Evolutionary conservation across 2,113 vertebrate species (phyloP).

Genomic region (Microcebus ravelobensis): DNA sequence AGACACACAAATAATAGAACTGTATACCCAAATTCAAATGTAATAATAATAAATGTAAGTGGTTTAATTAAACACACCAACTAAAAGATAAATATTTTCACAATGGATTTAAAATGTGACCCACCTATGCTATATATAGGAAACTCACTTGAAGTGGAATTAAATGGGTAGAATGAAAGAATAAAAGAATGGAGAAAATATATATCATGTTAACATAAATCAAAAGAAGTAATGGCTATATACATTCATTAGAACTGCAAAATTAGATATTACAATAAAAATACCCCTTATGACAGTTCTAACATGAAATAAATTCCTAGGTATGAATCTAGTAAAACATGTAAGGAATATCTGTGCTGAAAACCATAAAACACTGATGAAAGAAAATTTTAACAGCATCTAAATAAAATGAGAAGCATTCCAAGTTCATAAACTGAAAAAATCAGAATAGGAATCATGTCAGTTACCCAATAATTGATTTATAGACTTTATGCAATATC

Average conservation of each 20-base stretch:
- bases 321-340: background rate
- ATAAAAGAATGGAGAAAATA: background rate
- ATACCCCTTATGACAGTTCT: background rate
- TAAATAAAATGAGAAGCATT: background rate
- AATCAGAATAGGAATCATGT: background rate
- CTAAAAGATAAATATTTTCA: background rate
- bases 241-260: background rate
- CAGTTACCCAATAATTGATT: background rate
- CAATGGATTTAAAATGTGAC: background rate
- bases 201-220: background rate
- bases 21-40: background rate
- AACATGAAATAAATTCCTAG: background rate
- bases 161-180: background rate
- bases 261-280: background rate
- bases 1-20: background rate
- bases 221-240: background rate
- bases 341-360: background rate
- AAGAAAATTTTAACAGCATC: background rate
- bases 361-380: background rate
- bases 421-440: background rate
- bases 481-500: background rate
- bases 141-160: background rate
- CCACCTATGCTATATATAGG: background rate
- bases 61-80: background rate
- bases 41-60: background rate